Percentiles rank a stretch among this genome's conserved stretches.
Evolutionary conservation across 2,113 vertebrate species (phyloP).

Genomic region (Oncorhynchus gorbuscha): DNA sequence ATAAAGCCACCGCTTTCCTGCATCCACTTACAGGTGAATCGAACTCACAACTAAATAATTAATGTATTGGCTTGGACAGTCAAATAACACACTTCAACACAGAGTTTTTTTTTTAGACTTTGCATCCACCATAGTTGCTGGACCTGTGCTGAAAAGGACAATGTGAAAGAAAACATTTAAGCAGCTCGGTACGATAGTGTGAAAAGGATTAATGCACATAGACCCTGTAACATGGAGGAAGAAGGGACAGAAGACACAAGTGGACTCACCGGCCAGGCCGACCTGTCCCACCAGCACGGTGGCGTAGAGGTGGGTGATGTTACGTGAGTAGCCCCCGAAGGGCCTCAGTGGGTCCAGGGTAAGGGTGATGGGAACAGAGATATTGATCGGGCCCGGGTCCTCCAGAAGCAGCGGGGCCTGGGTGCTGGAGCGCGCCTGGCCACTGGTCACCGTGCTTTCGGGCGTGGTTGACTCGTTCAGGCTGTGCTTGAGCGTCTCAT

Average conservation of each 20-base stretch:
- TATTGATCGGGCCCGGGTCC: constrained; percentile 89
- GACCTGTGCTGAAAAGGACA: neutral
- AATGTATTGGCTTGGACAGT: too few species aligned
- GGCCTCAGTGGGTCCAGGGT: constrained; percentile 91
- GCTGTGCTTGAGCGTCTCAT: constrained; percentile 94
- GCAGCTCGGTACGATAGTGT: too few species aligned
- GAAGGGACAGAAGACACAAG: neutral
- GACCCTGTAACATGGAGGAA: neutral
- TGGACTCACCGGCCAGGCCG: constrained; percentile 84
- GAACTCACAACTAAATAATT: too few species aligned
- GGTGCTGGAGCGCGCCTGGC: constrained; percentile 85
- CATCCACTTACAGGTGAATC: too few species aligned
- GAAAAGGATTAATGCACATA: too few species aligned
- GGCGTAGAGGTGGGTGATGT: constrained; percentile 91
- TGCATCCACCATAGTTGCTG: neutral
- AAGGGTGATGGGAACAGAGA: constrained; percentile 92
- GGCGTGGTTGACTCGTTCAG: constrained; percentile 88
- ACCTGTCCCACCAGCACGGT: constrained; percentile 92
- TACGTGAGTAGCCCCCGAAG: constrained; percentile 92
- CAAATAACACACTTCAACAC: too few species aligned
- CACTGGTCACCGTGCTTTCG: constrained; percentile 86
- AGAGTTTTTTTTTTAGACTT: too few species aligned
- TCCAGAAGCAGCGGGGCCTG: constrained; percentile 85
- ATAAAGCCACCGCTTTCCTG: too few species aligned
- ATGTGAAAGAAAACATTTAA: too few species aligned